Evolutionary conservation across 2,888 invertebrate genomes (phyloP), one percentile per base, ranked within the genome.

Genomic region (Ectobius pallidus): DNA sequence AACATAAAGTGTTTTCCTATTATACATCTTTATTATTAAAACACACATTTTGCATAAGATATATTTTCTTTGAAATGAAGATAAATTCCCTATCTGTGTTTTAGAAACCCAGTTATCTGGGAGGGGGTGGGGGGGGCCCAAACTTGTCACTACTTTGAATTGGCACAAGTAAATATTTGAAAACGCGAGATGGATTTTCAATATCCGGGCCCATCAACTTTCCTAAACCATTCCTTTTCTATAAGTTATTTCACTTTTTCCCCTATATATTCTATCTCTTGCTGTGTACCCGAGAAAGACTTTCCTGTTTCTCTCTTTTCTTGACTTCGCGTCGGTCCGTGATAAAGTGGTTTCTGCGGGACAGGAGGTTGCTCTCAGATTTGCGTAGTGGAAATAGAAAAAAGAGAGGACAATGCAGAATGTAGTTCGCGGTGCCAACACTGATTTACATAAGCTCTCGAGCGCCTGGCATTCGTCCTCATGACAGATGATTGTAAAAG

Each of bases 121-220:
- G 27, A 58, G 30, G 11, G 34, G 34, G 34, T 34, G 34, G 11
- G 34, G 34, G 34, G 34, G 34, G 6, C 58, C 30, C n/a, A 58
- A 58, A 58, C 58, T 58, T 58, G 58, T 46, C 65, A 44, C 44
- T 46, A 30, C 65, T 65, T 65, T 65, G 65, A 65, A 65, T 65
- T 44, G 42, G 65, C 65, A 27, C 27, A 65, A 65, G 65, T 65
- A 65, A 65, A 65, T 65, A 65, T 65, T 65, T 65, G 65, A 65
- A 65, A 65, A 65, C 46, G 42, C 44, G 42, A 27, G 65, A 65
- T 65, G 65, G 65, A 46, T 65, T 65, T 65, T 65, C 65, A 30
- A 65, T 65, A 65, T 65, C 65, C 65, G 42, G 58, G 11, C 22
- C 65, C 46, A 65, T 65, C 65, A 65, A 65, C 18, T 65, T 65